Evolutionary conservation across 2,113 vertebrate species (phyloP).

Genomic region (Ictidomys tridecemlineatus): DNA sequence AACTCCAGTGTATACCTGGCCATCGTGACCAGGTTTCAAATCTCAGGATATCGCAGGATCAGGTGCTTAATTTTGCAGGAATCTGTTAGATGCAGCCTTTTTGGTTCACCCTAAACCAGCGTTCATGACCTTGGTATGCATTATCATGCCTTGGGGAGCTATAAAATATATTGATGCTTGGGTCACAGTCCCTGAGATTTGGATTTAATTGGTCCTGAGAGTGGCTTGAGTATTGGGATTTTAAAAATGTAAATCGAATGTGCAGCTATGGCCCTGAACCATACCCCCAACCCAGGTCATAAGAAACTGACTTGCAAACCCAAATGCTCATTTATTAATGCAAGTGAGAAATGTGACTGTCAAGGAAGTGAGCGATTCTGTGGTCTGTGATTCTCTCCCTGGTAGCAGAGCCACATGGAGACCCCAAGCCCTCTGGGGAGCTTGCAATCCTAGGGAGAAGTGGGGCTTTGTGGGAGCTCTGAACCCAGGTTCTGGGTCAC

Average conservation of each 20-base stretch:
- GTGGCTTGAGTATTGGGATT: neutral
- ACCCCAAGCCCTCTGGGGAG: neutral
- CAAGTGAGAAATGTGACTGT: neutral
- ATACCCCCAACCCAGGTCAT: neutral
- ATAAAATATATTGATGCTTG: neutral
- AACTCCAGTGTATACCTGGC: accelerated
- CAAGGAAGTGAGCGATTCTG: neutral
- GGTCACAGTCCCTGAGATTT: neutral
- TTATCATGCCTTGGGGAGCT: neutral
- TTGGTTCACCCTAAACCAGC: neutral
- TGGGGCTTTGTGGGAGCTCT: neutral
- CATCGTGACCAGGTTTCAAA: neutral
- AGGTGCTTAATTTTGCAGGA: neutral
- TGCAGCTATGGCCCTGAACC: neutral
- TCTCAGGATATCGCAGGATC: neutral
- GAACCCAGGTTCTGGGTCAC: neutral
- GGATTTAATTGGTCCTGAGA: neutral
- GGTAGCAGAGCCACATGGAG: neutral
- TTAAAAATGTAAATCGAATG: slow-evolving; percentile 3
- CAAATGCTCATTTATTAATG: neutral
- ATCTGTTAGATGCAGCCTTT: neutral
- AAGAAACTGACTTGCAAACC: neutral
- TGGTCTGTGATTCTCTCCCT: neutral
- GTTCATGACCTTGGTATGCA: neutral
- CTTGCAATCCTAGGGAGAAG: neutral